Conservation (phyloP, 2,888 invertebrate species). For the Cheiracanthium punctorium region DNA sequence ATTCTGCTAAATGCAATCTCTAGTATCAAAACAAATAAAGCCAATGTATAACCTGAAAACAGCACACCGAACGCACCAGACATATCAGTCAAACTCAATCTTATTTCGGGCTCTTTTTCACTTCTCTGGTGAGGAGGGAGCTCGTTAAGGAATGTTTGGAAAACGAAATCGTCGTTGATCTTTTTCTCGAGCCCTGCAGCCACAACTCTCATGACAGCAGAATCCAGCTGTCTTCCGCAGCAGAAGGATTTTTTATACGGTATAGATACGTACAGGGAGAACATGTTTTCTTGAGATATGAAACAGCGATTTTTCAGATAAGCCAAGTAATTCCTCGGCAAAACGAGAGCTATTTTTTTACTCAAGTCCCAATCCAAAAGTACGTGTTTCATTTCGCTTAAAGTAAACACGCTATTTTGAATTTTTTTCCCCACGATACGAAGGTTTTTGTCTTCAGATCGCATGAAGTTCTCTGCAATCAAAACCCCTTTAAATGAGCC, state of each 20-base stretch:
- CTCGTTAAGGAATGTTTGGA: background rate
- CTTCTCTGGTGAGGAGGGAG: background rate
- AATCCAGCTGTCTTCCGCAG: background rate
- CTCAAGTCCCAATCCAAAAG: background rate
- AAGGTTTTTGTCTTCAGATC: background rate
- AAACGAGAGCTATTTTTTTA: background rate
- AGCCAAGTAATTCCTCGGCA: background rate
- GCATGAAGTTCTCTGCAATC: background rate
- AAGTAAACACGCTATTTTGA: background rate
- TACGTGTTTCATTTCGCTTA: background rate
- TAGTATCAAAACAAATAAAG: background rate
- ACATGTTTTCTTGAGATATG: background rate
- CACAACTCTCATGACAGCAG: background rate
- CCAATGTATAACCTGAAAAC: background rate
- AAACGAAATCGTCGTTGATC: background rate
- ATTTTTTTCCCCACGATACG: background rate
- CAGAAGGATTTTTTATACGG: background rate
- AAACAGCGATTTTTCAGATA: background rate
- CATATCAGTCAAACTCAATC: background rate
- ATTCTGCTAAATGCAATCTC: background rate
- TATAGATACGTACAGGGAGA: background rate
- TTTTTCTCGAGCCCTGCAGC: background rate
- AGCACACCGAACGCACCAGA: background rate
- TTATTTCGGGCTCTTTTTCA: background rate
- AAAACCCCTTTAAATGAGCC: background rate